Evolutionary conservation across 92 coral and sea anemone species (phyloP).

Genomic region (Porites rus): DNA sequence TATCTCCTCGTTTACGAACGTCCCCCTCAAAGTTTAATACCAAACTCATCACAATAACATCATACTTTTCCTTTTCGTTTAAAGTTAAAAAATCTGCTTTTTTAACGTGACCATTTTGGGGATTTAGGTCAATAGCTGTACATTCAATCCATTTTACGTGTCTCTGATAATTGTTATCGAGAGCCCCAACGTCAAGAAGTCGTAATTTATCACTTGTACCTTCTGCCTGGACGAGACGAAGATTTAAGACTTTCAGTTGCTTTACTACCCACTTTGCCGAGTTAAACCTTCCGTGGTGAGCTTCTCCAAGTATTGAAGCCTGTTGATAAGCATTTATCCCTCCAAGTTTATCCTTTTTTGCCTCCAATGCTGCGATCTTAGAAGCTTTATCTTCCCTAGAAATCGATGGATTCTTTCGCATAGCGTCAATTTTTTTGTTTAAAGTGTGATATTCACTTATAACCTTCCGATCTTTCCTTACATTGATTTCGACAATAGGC

Average conservation of each 20-base stretch:
- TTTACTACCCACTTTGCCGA: conserved; percentile 72
- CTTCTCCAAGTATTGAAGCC: conserved; percentile 78
- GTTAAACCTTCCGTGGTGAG: conserved; percentile 75
- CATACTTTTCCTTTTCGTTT: conserved; percentile 21
- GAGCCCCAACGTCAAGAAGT: conserved; percentile 82
- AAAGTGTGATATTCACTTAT: conserved; percentile 69
- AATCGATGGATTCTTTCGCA: conserved; percentile 48
- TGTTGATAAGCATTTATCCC: conserved; percentile 74
- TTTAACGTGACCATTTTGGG: conserved; percentile 51
- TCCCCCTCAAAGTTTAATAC: conserved; percentile 78
- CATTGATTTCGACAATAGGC: conserved; percentile 47
- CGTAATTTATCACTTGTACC: conserved; percentile 18
- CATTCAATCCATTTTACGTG: conserved; percentile 70
- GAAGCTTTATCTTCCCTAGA: conserved; percentile 30
- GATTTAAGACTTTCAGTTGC: conserved; percentile 51
- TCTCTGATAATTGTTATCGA: conserved; percentile 63
- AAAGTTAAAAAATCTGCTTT: conserved; percentile 68
- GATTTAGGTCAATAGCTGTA: conserved; percentile 76
- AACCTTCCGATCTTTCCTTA: conserved; percentile 64
- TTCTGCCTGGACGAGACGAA: not conserved
- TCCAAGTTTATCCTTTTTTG: conserved; percentile 68
- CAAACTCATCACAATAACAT: conserved; percentile 72
- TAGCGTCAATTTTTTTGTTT: conserved; percentile 59
- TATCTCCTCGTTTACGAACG: conserved; percentile 60
- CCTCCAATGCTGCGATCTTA: conserved; percentile 36